Evolutionary conservation across 2,888 invertebrate genomes (phyloP).

Genomic region (Formica aserva): DNA sequence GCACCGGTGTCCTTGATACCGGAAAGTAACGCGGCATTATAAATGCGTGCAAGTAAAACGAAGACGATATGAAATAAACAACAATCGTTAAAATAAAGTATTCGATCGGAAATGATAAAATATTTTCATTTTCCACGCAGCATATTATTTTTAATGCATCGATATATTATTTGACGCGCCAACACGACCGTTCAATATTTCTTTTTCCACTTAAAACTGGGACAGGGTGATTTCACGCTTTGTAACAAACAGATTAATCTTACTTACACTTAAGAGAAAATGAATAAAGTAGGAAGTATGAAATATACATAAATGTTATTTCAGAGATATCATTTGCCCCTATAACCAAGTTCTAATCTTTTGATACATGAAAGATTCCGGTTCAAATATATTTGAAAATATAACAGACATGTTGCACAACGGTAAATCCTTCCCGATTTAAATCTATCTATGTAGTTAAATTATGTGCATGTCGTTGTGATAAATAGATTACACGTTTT

Average conservation of each 20-base stretch:
- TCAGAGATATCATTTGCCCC: constrained; percentile 55
- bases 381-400: constrained; percentile 63
- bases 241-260: constrained; percentile 38
- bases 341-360: constrained; percentile 67
- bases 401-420: constrained; percentile 68
- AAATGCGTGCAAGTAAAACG: neutral
- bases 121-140: neutral
- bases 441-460: constrained; percentile 69
- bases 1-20: constrained; percentile 61
- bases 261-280: constrained; percentile 14
- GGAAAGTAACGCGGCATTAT: constrained; percentile 34
- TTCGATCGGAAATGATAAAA: neutral
- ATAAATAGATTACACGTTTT: constrained; percentile 73
- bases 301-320: constrained; percentile 1
- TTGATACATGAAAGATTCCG: constrained; percentile 64
- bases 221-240: constrained; percentile 25
- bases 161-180: neutral
- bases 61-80: neutral
- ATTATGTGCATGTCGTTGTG: constrained; percentile 72
- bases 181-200: neutral
- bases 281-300: neutral
- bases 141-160: neutral
- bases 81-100: neutral
- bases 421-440: constrained; percentile 70
- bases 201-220: neutral